Conservation (phyloP, 2,888 invertebrate genomes). For the Lasioglossum leucozonium region DNA sequence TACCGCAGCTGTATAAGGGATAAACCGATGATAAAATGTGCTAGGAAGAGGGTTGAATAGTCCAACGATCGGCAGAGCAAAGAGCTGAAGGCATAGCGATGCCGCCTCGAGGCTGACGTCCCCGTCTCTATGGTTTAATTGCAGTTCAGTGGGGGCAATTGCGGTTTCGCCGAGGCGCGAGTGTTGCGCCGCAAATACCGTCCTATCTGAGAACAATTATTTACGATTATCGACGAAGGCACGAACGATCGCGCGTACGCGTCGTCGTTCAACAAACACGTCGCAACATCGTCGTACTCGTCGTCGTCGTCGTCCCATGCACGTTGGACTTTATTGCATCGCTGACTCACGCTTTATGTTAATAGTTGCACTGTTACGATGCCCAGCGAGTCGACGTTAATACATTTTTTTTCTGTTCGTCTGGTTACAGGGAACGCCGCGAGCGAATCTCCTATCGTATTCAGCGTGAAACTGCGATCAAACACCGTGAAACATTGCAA, state of each 20-base stretch:
- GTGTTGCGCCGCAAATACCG: constrained; percentile 40
- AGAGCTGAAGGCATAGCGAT: neutral
- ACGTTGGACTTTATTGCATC: constrained; percentile 71
- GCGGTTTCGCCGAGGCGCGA: constrained; percentile 2
- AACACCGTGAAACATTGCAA: neutral
- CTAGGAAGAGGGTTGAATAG: neutral
- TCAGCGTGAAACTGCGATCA: neutral
- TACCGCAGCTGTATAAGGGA: neutral
- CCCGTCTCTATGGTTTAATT: neutral
- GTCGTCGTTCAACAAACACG: constrained; percentile 34
- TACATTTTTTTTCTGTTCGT: neutral
- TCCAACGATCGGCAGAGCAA: neutral
- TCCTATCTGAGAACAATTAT: constrained; percentile 53
- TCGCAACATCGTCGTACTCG: neutral
- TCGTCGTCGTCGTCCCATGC: constrained; percentile 32
- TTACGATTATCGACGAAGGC: constrained; percentile 51
- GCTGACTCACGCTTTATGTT: constrained; percentile 66
- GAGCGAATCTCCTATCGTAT: neutral
- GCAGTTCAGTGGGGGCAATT: constrained; percentile 21
- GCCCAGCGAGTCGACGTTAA: neutral
- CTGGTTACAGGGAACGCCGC: constrained; percentile 23
- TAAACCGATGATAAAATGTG: neutral
- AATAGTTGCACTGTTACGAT: constrained; percentile 37
- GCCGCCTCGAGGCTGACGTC: neutral
- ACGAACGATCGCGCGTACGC: neutral